phyloP scores from a whole-genome alignment of 2,113 vertebrate species.

The Polyodon spathula region DNA sequence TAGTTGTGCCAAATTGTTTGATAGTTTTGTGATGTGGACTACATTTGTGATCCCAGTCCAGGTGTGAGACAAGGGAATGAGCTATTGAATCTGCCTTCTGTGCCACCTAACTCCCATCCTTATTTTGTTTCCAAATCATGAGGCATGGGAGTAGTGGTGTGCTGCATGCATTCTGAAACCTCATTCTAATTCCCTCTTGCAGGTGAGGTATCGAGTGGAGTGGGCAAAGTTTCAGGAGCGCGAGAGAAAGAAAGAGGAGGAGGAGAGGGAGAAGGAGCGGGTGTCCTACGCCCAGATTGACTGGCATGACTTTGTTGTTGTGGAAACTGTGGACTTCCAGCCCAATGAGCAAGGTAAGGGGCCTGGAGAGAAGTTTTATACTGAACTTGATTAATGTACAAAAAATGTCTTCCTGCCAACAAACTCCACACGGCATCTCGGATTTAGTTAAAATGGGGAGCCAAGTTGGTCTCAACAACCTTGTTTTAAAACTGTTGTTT shows the following conservation, averaged over 20 bases:
- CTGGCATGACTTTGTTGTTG: slow-evolving; percentile 97
- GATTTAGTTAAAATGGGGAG: too few species aligned
- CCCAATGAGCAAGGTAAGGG: slow-evolving; percentile 84
- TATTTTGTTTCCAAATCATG: not conserved
- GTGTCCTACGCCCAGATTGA: slow-evolving; percentile 97
- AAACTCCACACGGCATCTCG: too few species aligned
- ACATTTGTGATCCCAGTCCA: too few species aligned
- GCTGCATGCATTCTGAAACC: too few species aligned
- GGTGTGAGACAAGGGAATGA: too few species aligned
- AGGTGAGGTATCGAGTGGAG: slow-evolving; percentile 94
- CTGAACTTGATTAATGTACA: too few species aligned
- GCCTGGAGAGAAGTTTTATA: too few species aligned
- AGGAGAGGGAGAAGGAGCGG: slow-evolving; percentile 89
- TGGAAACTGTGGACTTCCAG: slow-evolving; percentile 96
- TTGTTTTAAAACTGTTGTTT: not conserved
- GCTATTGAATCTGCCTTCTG: too few species aligned
- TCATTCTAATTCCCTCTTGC: not conserved
- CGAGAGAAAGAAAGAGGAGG: slow-evolving; percentile 93
- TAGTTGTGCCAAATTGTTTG: too few species aligned
- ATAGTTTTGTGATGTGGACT: too few species aligned
- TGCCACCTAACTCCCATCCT: not conserved
- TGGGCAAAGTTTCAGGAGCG: slow-evolving; percentile 98
- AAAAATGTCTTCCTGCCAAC: too few species aligned
- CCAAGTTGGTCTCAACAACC: not conserved
- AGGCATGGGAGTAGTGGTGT: not conserved